These are phyloP conservation scores for Ictalurus furcatus DNA, from an alignment of 2,113 vertebrate genomes.

Conservation along the genomic window DNA sequence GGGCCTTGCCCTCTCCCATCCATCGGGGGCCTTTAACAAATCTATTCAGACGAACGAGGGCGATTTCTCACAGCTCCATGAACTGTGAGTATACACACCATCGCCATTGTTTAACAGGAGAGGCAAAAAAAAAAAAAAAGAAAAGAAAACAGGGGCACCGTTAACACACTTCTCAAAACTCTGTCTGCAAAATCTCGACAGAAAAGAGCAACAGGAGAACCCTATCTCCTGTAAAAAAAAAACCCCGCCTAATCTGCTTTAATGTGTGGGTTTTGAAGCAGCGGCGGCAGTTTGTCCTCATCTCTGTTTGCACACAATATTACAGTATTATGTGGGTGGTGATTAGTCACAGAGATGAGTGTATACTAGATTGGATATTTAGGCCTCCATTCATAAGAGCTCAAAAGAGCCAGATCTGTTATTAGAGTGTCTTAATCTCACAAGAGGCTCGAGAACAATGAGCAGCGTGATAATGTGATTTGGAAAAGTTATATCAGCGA, in stretches of 20 bases:
- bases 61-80: slow-evolving; percentile 30
- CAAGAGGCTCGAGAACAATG: slow-evolving; percentile 38
- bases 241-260: slow-evolving; percentile 55
- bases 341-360: slow-evolving; percentile 56
- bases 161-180: slow-evolving; percentile 38
- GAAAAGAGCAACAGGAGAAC: slow-evolving; percentile 55
- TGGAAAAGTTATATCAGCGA: slow-evolving; percentile 22
- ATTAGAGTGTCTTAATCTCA: slow-evolving; percentile 50
- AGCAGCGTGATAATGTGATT: slow-evolving; percentile 45
- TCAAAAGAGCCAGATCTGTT: slow-evolving; percentile 48
- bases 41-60: slow-evolving; percentile 82
- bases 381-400: slow-evolving; percentile 47
- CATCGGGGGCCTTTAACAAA: slow-evolving; percentile 87
- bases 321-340: slow-evolving; percentile 55
- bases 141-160: neutral
- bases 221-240: slow-evolving; percentile 30
- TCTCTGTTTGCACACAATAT: slow-evolving; percentile 48
- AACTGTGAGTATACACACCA: slow-evolving; percentile 27
- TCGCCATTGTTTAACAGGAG: slow-evolving; percentile 39
- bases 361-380: slow-evolving; percentile 54
- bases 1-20: slow-evolving; percentile 81
- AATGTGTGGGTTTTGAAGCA: slow-evolving; percentile 46
- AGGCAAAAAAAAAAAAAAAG: neutral
- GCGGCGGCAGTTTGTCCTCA: slow-evolving; percentile 48
- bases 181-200: slow-evolving; percentile 12